Percentiles rank a stretch among this genome's conserved stretches.
Conservation (phyloP, 1,140 invertebrate genomes). For the Kradibia gibbosae region DNA sequence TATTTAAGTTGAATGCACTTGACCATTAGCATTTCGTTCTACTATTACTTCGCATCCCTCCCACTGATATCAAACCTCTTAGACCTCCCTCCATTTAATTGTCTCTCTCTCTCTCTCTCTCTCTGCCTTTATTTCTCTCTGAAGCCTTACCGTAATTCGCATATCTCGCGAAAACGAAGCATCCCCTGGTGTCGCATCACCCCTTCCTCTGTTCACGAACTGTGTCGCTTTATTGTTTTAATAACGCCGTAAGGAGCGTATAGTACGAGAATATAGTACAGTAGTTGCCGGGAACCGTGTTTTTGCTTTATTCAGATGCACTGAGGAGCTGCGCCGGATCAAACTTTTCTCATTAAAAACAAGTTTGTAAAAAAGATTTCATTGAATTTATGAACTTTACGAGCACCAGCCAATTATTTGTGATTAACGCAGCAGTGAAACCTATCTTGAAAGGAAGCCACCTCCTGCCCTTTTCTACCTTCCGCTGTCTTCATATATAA, state of each 20-base stretch:
- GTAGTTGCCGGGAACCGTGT: background rate
- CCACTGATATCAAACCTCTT: too few species aligned
- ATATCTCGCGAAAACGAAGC: background rate
- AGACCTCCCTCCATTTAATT: too few species aligned
- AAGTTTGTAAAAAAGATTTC: slow-evolving; percentile 1
- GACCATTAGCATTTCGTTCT: slow-evolving; percentile 29
- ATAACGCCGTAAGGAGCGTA: background rate
- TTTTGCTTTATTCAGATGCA: background rate
- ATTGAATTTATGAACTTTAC: slow-evolving; percentile 8
- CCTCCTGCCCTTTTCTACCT: background rate
- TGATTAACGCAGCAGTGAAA: background rate
- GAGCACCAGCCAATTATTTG: slow-evolving; percentile 7
- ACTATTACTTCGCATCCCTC: background rate
- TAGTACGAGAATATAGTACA: background rate
- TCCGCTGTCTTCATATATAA: background rate
- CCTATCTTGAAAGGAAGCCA: background rate
- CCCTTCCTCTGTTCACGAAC: background rate
- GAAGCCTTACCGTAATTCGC: too few species aligned
- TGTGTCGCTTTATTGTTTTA: background rate
- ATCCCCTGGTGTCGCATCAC: background rate
- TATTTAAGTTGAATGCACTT: slow-evolving; percentile 35
- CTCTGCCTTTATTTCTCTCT: background rate
- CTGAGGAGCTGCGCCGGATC: background rate
- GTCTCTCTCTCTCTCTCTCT: background rate
- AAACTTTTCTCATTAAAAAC: slow-evolving; percentile 25